These are phyloP conservation scores for Sicus ferrugineus DNA, from an alignment of 2,888 invertebrate species.

Conservation along the genomic window DNA sequence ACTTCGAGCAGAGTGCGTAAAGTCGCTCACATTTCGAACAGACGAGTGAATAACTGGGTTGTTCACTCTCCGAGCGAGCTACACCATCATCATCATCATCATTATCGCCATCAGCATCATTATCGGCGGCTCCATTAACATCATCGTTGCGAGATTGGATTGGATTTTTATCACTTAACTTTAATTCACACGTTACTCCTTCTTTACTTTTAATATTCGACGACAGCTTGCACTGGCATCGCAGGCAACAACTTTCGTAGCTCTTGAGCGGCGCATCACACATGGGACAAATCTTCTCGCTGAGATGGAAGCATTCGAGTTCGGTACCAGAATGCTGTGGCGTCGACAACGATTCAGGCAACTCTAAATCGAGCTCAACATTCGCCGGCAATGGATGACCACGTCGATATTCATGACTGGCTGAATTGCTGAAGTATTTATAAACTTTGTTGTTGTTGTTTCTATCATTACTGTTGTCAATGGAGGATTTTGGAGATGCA, in stretches of 20 bases:
- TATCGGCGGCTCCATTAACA: conserved; percentile 33
- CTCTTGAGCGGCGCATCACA: conserved; percentile 57
- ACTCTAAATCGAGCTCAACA: conserved; percentile 52
- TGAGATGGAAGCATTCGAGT: conserved; percentile 58
- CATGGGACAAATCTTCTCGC: conserved; percentile 57
- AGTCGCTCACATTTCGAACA: conserved; percentile 58
- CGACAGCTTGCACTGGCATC: conserved; percentile 55
- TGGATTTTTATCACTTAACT: conserved; percentile 28
- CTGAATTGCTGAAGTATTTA: conserved; percentile 64
- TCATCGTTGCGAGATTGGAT: not conserved
- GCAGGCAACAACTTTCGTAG: conserved; percentile 57
- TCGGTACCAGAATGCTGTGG: conserved; percentile 44
- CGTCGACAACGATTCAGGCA: conserved; percentile 38
- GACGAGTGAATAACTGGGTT: conserved; percentile 51
- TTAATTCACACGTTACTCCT: not conserved
- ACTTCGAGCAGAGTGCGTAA: conserved; percentile 55
- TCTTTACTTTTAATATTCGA: conserved; percentile 44
- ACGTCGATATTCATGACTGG: conserved; percentile 55
- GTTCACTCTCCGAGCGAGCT: conserved; percentile 33
- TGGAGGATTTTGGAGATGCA: not conserved
- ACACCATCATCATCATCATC: conserved; percentile 34
- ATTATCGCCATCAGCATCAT: not conserved
- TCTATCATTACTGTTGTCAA: conserved; percentile 15
- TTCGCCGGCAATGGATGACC: conserved; percentile 47
- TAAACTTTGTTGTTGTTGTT: conserved; percentile 58